Evolutionary conservation across 2,888 invertebrate genomes (phyloP).

Genomic region (Phaedon cochleariae): DNA sequence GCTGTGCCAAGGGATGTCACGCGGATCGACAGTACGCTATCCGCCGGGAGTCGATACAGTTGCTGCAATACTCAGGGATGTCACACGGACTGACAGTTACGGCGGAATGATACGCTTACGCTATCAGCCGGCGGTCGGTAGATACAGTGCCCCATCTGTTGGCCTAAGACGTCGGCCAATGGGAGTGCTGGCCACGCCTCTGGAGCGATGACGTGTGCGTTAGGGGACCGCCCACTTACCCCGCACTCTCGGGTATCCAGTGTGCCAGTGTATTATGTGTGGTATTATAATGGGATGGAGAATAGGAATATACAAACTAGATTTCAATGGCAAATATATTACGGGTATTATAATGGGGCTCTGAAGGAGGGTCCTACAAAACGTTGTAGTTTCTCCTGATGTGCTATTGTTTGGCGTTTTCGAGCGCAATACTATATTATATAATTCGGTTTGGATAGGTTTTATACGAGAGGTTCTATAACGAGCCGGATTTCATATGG

Average conservation of each 20-base stretch:
- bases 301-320: conserved; percentile 62
- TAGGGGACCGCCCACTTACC: conserved; percentile 49
- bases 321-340: conserved; percentile 60
- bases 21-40: too few species aligned
- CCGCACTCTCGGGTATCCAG: too few species aligned
- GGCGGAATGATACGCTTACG: too few species aligned
- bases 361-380: conserved; percentile 46
- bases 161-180: conserved; percentile 60
- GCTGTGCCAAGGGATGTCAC: too few species aligned
- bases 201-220: conserved; percentile 34
- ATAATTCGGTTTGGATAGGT: conserved; percentile 45
- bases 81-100: neutral
- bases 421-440: conserved; percentile 49
- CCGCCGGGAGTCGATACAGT: too few species aligned
- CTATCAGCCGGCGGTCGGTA: conserved; percentile 40
- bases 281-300: conserved; percentile 40
- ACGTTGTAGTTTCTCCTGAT: conserved; percentile 41
- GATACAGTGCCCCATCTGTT: conserved; percentile 58
- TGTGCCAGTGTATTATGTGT: conserved; percentile 58
- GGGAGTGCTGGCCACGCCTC: conserved; percentile 29
- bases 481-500: conserved; percentile 28
- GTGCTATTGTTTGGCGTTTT: conserved; percentile 48
- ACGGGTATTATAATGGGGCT: conserved; percentile 55
- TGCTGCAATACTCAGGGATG: too few species aligned
- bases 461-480: conserved; percentile 27